Evolutionary conservation across 1,140 invertebrate species (phyloP).

Genomic region (Cephus cinctus): DNA sequence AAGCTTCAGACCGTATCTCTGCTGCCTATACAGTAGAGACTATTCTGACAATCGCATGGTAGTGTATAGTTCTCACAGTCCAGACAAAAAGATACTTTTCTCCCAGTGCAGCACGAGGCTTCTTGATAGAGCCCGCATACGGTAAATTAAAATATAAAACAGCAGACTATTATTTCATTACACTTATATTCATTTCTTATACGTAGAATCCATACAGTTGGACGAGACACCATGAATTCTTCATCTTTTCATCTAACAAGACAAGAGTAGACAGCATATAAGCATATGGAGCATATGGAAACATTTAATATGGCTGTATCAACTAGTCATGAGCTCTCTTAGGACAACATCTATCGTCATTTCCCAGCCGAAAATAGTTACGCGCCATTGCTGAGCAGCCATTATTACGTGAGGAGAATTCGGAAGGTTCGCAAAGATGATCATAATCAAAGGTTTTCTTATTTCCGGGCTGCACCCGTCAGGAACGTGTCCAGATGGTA

Average conservation of each 20-base stretch:
- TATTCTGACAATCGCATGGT: background rate
- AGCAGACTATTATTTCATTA: background rate
- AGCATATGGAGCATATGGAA: no score
- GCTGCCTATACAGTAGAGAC: background rate
- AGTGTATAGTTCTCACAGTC: background rate
- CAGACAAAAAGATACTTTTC: no score
- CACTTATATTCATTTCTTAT: background rate
- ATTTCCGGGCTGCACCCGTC: slow-evolving; percentile 14
- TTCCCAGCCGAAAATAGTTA: background rate
- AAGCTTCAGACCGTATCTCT: background rate
- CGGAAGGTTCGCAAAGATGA: background rate
- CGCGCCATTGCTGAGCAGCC: slow-evolving; percentile 1
- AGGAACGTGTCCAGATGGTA: slow-evolving; percentile 10
- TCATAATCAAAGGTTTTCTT: slow-evolving; percentile 4
- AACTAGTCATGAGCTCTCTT: background rate
- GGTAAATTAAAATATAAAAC: background rate
- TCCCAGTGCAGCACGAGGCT: no score
- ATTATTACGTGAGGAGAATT: slow-evolving; percentile 13
- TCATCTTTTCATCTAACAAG: slow-evolving; percentile 5
- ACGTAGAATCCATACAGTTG: background rate
- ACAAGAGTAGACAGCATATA: background rate
- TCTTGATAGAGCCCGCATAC: background rate
- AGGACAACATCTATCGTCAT: background rate
- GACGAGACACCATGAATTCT: slow-evolving; percentile 1
- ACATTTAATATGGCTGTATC: slow-evolving; percentile 13